Evolutionary conservation across 2,888 invertebrate species (phyloP).

Genomic region (Oegoconia quadripuncta): DNA sequence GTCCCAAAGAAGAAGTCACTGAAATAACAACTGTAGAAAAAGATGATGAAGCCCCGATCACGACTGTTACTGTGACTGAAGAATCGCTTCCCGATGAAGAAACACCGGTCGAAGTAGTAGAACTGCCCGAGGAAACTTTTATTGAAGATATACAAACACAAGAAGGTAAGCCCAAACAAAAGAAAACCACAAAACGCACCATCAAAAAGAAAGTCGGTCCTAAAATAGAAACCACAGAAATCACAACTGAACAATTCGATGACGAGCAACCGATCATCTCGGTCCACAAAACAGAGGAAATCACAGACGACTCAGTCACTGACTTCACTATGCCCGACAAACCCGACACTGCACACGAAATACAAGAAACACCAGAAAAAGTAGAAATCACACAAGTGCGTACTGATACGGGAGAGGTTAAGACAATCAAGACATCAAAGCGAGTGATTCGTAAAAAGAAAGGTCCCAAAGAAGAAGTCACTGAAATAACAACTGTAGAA

Average conservation of each 20-base stretch:
- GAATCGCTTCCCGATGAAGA: slow-evolving; percentile 28
- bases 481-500: too few relatives aligned
- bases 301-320: slow-evolving; percentile 21
- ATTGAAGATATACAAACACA: slow-evolving; percentile 36
- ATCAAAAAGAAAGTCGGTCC: slow-evolving; percentile 49
- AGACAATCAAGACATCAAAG: too few relatives aligned
- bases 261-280: slow-evolving; percentile 33
- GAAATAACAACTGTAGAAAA: slow-evolving; percentile 36
- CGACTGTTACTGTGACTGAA: slow-evolving; percentile 20
- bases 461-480: too few relatives aligned
- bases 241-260: slow-evolving; percentile 34
- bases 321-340: slow-evolving; percentile 25
- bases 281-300: slow-evolving; percentile 34
- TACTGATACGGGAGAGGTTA: too few relatives aligned
- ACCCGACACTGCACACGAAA: too few relatives aligned
- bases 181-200: slow-evolving; percentile 29
- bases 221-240: slow-evolving; percentile 45
- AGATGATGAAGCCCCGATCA: slow-evolving; percentile 37
- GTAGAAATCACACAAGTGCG: too few relatives aligned
- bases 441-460: too few relatives aligned
- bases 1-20: slow-evolving; percentile 50
- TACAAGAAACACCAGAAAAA: too few relatives aligned
- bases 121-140: slow-evolving; percentile 27
- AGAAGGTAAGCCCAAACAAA: slow-evolving; percentile 47
- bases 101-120: slow-evolving; percentile 27